Base-by-base conservation (phyloP, 2,888 invertebrate species). In the Yponomeuta plumbellus region DNA sequence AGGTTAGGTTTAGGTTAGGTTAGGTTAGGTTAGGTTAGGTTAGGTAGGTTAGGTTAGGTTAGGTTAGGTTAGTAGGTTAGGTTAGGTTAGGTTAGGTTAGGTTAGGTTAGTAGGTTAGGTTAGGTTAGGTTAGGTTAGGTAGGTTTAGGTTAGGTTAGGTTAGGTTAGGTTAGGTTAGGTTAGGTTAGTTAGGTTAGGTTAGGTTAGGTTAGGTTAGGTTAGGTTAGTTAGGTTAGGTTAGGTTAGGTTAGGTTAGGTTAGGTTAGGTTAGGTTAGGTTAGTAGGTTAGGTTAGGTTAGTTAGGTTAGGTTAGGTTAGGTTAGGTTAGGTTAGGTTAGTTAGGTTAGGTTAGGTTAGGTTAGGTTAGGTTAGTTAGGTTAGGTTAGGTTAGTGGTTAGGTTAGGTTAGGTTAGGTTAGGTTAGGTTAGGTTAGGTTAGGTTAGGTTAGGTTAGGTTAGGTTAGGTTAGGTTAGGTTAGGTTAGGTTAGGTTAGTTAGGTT, bases 51-150 rank as follows among this genome's bases (percentile, higher is more conserved):
- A 66, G 66, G 66, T 66, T 62, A 66, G 66, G 66, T 66, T 66
- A 66, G 66, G 66, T 66, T 66, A 62, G 66, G 66, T 66, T 66
- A 61, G 62, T 23, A 6, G 34, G 34, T 34, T 34, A 34, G 34
- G 34, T 34, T 34, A 34, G 34, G 34, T 34, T 34, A 62, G 39
- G 21, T 66, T 66, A 62, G 66, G 66, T 66, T 66, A 66, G 66
- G 66, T 66, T 66, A 62, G 66, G 61, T 66, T 66, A 62, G 66
- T 66, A 66, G 66, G 66, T 66, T 66, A 62, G 52, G 66, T 61
- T 66, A 66, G 66, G 66, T 66, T 66, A 62, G 66, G 66, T 66
- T 66, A 62, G 66, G 66, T 66, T 66, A 62, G 62, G 66, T 66
- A 61, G 61, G 66, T 56, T 66, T 66, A 66, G 66, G 66, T 66